These are phyloP conservation scores for Hydra vulgaris DNA, from an alignment of 30 jellyfish, hydroid and myxozoan genomes.

Conservation along the genomic window DNA sequence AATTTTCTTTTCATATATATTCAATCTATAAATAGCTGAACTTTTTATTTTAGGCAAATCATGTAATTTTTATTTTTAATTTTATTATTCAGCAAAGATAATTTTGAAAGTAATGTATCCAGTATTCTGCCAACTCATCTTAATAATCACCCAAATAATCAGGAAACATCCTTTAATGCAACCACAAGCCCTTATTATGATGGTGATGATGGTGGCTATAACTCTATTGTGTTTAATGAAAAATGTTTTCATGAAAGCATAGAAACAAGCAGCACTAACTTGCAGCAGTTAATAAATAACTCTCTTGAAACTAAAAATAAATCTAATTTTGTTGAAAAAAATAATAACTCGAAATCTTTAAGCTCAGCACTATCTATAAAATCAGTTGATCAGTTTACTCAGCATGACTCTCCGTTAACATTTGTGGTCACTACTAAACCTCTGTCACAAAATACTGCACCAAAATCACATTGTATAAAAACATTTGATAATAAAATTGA, in stretches of 20 bases:
- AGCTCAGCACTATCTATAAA: not conserved
- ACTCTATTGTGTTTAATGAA: not conserved
- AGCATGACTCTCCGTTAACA: too few species aligned
- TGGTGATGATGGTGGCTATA: not conserved
- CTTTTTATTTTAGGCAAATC: too few species aligned
- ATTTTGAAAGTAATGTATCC: not conserved
- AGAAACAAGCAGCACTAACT: not conserved
- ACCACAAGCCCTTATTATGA: not conserved
- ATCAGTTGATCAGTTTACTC: not conserved
- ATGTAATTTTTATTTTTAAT: too few species aligned
- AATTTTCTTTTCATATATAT: too few species aligned
- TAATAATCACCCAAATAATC: not conserved
- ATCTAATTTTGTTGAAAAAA: too few species aligned
- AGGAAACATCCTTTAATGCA: not conserved
- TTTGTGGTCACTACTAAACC: not conserved
- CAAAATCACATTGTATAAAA: not conserved
- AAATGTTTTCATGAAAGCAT: not conserved
- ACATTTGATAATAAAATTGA: not conserved
- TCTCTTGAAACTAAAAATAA: too few species aligned
- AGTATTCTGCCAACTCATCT: not conserved
- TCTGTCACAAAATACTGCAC: not conserved
- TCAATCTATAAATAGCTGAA: too few species aligned
- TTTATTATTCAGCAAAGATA: not conserved
- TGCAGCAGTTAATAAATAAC: not conserved
- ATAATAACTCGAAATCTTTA: too few species aligned